Evolutionary conservation across 2,113 vertebrate species (phyloP), one percentile per base, ranked within the genome.

Genomic region (Chaenocephalus aceratus): DNA sequence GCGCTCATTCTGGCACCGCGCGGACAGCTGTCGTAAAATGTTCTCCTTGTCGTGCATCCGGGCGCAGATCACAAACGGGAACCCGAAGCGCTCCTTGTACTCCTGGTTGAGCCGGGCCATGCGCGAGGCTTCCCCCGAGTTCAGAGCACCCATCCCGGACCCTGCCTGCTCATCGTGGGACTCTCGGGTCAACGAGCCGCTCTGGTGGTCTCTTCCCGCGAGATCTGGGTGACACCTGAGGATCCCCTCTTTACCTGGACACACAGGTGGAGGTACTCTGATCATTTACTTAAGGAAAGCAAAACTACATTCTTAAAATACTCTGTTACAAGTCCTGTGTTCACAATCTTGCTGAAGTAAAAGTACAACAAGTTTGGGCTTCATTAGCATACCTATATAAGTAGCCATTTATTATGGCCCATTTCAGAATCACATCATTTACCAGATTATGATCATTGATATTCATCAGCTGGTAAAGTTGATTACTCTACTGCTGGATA

Each of bases 211-310:
- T 60, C 89, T 90, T 44, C 96, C 96, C 0, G 95, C 95, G 59
- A 96, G 93, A 77, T 97, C 96, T 4, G 96, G 96, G 67, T 96
- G 95, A 85, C 96, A 96, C 72, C 96, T 93, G 70, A 96, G 92
- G 74, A 96, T 88, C 2, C 96, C 96, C 77, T 96, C 96, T 75
- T 96, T 95, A 73, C 96, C 96, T 97, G 90, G 5, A 80, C 21
- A 73, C 54, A 70, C 6, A 58, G 7, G 2, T 41, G 36, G 36
- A 41, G 36, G 36, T 41, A 41, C 7, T 41, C 36, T 6, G 36
- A 7, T 41, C 36, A 41, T 41, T 41, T 41, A 41, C 36, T 36
- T 36, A 36, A 36, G 36, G 1, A 8, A 5, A 41, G 30, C 30
- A 41, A 6, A 41, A 41, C 36, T 41, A 41, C 36, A 41, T 41